These are phyloP conservation scores for Aphaenogaster rudis DNA, from an alignment of 1,140 invertebrate species.

Conservation along the genomic window DNA sequence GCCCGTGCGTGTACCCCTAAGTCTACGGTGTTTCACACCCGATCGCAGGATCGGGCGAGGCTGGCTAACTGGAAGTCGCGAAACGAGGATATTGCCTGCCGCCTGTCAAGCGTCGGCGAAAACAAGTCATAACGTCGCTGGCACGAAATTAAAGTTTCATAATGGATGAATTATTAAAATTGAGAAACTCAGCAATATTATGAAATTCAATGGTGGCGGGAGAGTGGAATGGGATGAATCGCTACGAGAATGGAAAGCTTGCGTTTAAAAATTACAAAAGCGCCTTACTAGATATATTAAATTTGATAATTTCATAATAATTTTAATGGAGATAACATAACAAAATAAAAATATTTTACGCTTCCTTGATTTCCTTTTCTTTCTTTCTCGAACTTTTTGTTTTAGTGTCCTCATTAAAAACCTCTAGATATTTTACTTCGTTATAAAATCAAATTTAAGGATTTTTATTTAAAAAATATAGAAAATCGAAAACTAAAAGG, in stretches of 20 bases:
- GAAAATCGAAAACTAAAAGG: background rate
- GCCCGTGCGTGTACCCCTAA: background rate
- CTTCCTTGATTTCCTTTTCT: background rate
- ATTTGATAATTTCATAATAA: background rate
- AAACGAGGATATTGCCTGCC: slow-evolving; percentile 5
- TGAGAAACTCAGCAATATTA: background rate
- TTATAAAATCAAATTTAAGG: background rate
- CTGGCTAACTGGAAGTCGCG: background rate
- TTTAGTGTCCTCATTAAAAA: background rate
- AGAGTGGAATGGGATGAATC: background rate
- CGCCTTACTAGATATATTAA: background rate
- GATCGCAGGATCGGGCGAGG: background rate
- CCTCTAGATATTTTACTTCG: background rate
- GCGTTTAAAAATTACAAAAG: background rate
- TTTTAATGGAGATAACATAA: background rate
- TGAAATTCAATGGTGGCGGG: background rate
- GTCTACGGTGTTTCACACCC: slow-evolving; percentile 27
- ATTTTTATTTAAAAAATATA: background rate
- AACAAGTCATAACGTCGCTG: slow-evolving; percentile 6
- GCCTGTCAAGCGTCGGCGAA: background rate
- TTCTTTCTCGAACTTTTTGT: background rate
- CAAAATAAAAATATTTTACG: background rate
- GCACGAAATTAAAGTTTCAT: slow-evolving; percentile 9
- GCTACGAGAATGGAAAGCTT: background rate
- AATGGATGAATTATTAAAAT: slow-evolving; percentile 23